These are phyloP conservation scores for Drusus annulatus DNA, from an alignment of 1,140 invertebrate species.

Conservation along the genomic window DNA sequence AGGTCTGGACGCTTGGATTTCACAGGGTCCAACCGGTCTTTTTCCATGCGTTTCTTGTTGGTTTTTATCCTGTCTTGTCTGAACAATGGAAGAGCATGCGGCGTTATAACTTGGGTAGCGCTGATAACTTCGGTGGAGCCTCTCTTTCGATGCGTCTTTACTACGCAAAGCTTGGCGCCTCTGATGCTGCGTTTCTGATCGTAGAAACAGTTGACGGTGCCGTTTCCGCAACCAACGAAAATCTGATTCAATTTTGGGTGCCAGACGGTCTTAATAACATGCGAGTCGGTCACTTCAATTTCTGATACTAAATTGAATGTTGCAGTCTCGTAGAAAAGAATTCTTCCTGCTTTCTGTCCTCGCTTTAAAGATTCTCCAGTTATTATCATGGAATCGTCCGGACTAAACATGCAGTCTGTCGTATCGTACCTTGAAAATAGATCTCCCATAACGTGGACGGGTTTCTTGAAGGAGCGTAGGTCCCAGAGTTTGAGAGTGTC, in stretches of 20 bases:
- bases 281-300: conserved; percentile 83
- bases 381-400: conserved; percentile 90
- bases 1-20: conserved; percentile 96
- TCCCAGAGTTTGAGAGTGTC: conserved; percentile 98
- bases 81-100: conserved; percentile 96
- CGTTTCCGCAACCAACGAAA: conserved; percentile 93
- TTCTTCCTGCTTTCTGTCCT: conserved; percentile 78
- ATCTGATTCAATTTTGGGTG: conserved; percentile 98
- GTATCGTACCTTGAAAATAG: conserved; percentile 91
- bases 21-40: conserved; percentile 91
- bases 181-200: conserved; percentile 88
- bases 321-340: conserved; percentile 88
- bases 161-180: conserved; percentile 92
- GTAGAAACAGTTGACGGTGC: conserved; percentile 91
- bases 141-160: conserved; percentile 85
- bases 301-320: conserved; percentile 84
- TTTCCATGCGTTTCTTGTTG: conserved; percentile 92
- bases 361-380: conserved; percentile 90
- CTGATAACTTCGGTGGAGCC: conserved; percentile 90
- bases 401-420: conserved; percentile 95
- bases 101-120: conserved; percentile 96
- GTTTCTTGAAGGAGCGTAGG: conserved; percentile 85
- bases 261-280: conserved; percentile 93
- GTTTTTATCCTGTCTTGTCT: conserved; percentile 93
- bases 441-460: conserved; percentile 78